phyloP scores from a whole-genome alignment of 2,888 invertebrate genomes.

The Fissipunctia ypsillon region DNA sequence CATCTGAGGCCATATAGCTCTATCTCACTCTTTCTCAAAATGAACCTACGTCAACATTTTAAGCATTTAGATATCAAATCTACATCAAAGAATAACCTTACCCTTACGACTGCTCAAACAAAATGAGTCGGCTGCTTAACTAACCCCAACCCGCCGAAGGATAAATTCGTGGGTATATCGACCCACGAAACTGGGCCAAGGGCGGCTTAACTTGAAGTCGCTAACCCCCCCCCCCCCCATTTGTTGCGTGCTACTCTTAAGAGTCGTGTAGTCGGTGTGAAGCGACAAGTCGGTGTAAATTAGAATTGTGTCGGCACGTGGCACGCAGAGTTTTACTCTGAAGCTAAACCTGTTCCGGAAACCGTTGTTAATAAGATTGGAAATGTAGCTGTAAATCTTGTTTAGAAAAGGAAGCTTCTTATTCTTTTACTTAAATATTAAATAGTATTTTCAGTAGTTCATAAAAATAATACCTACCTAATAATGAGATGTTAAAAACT shows the following conservation, averaged over 20 bases:
- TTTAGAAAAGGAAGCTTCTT: too few relatives aligned
- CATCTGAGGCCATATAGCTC: background rate
- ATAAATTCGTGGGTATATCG: constrained; percentile 56
- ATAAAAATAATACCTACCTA: too few relatives aligned
- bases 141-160: constrained; percentile 38
- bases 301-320: constrained; percentile 25
- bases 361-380: background rate
- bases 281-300: constrained; percentile 32
- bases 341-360: background rate
- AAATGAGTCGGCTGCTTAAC: constrained; percentile 24
- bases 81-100: constrained; percentile 1
- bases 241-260: constrained; percentile 49
- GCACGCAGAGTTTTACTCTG: constrained; percentile 14
- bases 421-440: too few relatives aligned
- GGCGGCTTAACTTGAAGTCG: constrained; percentile 55
- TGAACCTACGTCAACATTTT: background rate
- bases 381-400: background rate
- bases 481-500: too few relatives aligned
- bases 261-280: constrained; percentile 8
- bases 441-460: too few relatives aligned
- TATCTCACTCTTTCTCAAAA: constrained; percentile 14
- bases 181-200: constrained; percentile 69
- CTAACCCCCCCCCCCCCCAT: constrained; percentile 47
- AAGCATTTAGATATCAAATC: background rate
- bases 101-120: background rate